Conservation (phyloP, 2,113 vertebrate species). For the Nannobrachium achirus region DNA sequence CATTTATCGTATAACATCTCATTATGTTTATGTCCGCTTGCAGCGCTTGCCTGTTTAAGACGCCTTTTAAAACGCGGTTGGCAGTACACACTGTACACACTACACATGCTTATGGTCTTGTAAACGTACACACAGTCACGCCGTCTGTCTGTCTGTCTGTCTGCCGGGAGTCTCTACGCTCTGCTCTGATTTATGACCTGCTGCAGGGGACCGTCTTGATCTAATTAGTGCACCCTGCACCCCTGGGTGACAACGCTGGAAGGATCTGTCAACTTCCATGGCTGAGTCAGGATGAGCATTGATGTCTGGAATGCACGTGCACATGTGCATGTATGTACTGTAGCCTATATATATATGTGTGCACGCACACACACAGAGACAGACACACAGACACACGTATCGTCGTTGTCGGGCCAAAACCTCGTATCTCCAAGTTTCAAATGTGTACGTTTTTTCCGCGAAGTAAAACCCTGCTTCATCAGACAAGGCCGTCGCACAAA, state of each 20-base stretch:
- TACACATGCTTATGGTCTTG: slow-evolving; percentile 41
- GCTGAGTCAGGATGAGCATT: no score
- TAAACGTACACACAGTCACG: slow-evolving; percentile 42
- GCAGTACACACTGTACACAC: not conserved
- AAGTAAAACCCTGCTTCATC: no score
- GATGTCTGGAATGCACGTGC: no score
- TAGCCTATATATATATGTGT: no score
- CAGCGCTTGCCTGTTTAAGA: slow-evolving; percentile 56
- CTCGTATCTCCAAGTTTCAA: no score
- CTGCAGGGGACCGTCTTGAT: slow-evolving; percentile 47
- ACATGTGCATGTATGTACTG: no score
- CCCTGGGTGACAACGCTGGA: slow-evolving; percentile 4
- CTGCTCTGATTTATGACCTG: slow-evolving; percentile 48
- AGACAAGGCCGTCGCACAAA: no score
- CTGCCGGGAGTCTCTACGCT: slow-evolving; percentile 37
- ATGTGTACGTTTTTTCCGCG: no score
- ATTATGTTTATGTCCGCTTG: slow-evolving; percentile 54
- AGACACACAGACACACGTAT: no score
- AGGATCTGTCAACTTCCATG: slow-evolving; percentile 10
- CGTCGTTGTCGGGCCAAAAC: no score
- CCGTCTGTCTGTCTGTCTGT: no score
- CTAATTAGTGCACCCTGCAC: slow-evolving; percentile 48
- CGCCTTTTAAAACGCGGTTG: slow-evolving; percentile 44
- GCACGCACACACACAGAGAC: no score
- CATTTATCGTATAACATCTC: slow-evolving; percentile 45